A percentile compares a stretch with the other conserved stretches of the same genome.
phyloP scores from a whole-genome alignment of 2,113 vertebrate species.

The Leucopsar rothschildi region DNA sequence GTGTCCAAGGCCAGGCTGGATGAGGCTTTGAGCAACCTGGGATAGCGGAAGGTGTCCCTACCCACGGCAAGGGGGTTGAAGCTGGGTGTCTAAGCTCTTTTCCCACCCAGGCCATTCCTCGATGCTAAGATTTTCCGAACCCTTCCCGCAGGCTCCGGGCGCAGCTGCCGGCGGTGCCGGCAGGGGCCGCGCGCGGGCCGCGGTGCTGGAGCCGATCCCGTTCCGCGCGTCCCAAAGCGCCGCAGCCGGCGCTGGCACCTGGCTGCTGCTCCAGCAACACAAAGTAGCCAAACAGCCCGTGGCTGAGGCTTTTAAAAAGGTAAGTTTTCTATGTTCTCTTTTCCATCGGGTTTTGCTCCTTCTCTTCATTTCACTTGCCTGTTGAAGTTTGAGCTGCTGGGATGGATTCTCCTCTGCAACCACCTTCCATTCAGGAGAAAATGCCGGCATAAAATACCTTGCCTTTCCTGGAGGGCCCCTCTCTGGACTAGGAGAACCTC shows the following conservation, averaged over 20 bases:
- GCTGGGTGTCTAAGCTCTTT: background rate
- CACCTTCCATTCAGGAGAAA: background rate
- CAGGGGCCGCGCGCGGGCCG: background rate
- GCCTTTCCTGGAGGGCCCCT: background rate
- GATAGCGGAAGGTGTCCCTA: background rate
- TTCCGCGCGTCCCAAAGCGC: background rate
- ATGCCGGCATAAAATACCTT: background rate
- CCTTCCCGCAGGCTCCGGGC: background rate
- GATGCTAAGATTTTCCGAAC: accelerated
- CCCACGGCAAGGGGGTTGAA: background rate
- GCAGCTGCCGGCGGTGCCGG: background rate
- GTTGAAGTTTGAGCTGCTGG: background rate
- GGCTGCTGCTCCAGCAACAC: background rate
- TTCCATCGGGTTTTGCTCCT: background rate
- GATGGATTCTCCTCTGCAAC: background rate
- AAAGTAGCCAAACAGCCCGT: background rate
- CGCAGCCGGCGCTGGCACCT: background rate
- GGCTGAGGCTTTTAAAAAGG: background rate
- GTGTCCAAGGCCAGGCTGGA: background rate
- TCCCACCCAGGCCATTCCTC: background rate
- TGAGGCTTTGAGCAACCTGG: background rate
- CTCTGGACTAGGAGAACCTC: background rate
- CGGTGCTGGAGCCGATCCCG: background rate
- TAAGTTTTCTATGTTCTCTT: background rate
- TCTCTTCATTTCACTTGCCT: background rate